These are phyloP conservation scores for Eupithecia dodoneata DNA, from an alignment of 2,888 invertebrate genomes.

Conservation along the genomic window DNA sequence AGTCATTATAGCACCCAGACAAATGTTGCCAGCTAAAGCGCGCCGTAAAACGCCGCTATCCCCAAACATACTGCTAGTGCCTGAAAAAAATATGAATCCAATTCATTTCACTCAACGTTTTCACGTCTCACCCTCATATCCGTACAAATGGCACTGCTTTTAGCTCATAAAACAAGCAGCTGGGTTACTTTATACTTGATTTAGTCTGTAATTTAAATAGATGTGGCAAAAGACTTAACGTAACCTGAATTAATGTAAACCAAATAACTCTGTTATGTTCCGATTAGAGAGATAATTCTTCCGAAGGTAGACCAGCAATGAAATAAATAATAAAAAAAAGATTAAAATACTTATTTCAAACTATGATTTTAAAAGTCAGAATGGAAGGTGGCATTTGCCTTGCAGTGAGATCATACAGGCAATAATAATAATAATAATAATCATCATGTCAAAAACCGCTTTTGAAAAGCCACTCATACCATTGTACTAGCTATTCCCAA, in stretches of 20 bases:
- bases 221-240: neutral
- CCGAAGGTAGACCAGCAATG: too few species aligned
- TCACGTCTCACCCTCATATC: constrained; percentile 32
- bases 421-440: too few species aligned
- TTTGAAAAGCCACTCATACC: neutral
- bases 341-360: too few species aligned
- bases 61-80: constrained; percentile 26
- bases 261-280: neutral
- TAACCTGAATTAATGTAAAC: too few species aligned
- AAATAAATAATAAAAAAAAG: too few species aligned
- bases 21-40: constrained; percentile 11
- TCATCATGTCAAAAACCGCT: too few species aligned
- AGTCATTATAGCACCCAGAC: constrained; percentile 8
- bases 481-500: constrained; percentile 17
- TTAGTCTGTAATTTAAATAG: neutral
- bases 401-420: too few species aligned
- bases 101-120: constrained; percentile 44
- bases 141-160: constrained; percentile 29
- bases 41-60: constrained; percentile 14
- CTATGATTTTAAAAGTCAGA: too few species aligned
- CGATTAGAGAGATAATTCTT: neutral
- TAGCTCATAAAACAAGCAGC: constrained; percentile 9
- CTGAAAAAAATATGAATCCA: constrained; percentile 37
- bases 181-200: neutral
- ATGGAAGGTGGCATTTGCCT: too few species aligned